Evolutionary conservation across 2,113 vertebrate species (phyloP), one percentile per base, ranked within the genome.

Genomic region (Heterochromis multidens): DNA sequence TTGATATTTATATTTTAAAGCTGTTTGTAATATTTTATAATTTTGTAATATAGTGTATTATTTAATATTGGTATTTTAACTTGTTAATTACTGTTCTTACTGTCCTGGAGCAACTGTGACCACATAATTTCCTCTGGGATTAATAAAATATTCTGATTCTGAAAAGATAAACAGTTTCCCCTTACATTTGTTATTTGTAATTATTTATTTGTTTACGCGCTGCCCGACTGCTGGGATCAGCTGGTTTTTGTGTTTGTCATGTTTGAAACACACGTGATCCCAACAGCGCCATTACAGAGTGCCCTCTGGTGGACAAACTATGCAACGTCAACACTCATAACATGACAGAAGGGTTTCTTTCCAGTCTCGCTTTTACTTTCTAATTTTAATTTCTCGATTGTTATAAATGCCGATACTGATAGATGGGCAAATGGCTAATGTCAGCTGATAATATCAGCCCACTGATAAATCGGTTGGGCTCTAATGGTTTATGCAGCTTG

Each of bases 391-490:
- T 6, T 43, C 19, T 29, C 19, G 65, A 43, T 49, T 49, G 14
- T 72, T 43, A 49, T 21, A 49, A 72, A 49, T 11, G 14, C 27
- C 14, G 10, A 70, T 4, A 46, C 23, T 0, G 1, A 7, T 2
- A 70, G 65, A 70, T 40, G 23, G 11, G 27, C 46, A 70, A 27
- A 46, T 27, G 46, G 65, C 40, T 43, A 43, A 43, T 43, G n/a
- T 46, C 40, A 27, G 65, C 65, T 23, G 6, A 70, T 11, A 46
- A 72, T 25, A 29, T 72, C 16, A 0, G 25, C 40, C 16, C 63
- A 46, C 37, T 17, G 16, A 52, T 19, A 16, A 49, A 49, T 49
- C 14, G 5, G 17, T 21, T 8, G 6, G 49, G 19, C 49, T 54
- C 49, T 19, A n/a, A 23, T 46, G n/a, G 8, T 0, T 37, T 70